These are phyloP conservation scores for Tetropium fuscum DNA, from an alignment of 2,888 invertebrate species.

Conservation along the genomic window DNA sequence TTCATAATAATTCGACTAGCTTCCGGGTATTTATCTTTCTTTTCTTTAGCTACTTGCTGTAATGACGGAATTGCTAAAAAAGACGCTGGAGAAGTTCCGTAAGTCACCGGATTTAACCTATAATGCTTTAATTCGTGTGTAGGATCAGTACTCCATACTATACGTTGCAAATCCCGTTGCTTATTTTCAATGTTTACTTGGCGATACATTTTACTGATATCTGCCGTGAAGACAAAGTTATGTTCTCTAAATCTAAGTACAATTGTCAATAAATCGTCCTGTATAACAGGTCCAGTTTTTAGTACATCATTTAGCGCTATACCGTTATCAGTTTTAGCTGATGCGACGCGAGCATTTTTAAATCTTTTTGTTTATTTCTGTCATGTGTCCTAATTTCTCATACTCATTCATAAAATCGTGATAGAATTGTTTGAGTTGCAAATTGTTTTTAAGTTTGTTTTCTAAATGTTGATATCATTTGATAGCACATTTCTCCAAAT, in stretches of 20 bases:
- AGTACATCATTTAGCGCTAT: no score
- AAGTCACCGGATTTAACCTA: slow-evolving; percentile 26
- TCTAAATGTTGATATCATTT: no score
- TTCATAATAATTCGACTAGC: slow-evolving; percentile 21
- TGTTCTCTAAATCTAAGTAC: slow-evolving; percentile 43
- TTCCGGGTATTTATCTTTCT: slow-evolving; percentile 8
- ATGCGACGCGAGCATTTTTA: no score
- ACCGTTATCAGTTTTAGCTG: no score
- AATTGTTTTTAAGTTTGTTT: no score
- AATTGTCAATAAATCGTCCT: slow-evolving; percentile 44
- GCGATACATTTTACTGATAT: slow-evolving; percentile 47
- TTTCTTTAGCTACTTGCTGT: slow-evolving; percentile 26
- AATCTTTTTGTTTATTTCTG: no score
- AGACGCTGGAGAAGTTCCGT: slow-evolving; percentile 17
- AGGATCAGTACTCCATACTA: slow-evolving; percentile 4
- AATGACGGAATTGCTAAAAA: slow-evolving; percentile 23
- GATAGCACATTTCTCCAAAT: no score
- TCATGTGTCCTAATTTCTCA: no score
- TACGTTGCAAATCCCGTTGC: no score
- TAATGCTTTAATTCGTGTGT: slow-evolving; percentile 11
- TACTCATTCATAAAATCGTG: no score
- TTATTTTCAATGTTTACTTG: slow-evolving; percentile 34
- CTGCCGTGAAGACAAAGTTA: slow-evolving; percentile 41
- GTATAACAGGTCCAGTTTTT: slow-evolving; percentile 42
- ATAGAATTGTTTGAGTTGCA: no score